Evolutionary conservation across 64 coral and sea anemone species (phyloP), one percentile per base, ranked within the genome.

Genomic region (Actinia tenebrosa): DNA sequence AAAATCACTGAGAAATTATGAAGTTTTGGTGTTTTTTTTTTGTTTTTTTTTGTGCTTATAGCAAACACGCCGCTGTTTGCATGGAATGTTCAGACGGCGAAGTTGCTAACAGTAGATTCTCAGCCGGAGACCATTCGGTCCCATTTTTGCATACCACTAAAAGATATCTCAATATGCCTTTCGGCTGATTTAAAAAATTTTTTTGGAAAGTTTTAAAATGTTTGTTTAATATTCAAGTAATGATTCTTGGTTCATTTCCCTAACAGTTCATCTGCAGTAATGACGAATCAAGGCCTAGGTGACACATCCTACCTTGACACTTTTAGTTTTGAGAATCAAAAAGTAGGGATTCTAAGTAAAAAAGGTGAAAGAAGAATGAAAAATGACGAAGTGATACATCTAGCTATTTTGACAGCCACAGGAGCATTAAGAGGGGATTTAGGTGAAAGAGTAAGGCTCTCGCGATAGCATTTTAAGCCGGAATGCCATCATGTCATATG

Each of bases 401-500:
- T 43, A 30, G 69, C 10, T 15, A 42, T 75, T 75, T 75, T 75
- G 69, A 75, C 69, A 75, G 69, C 42, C 69, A 10, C 13, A 42
- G 69, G 69, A 26, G 25, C 20, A 75, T 43, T 75, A 75, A 75
- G n/a, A 58, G 69, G 26, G 69, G 69, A 75, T 75, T 75, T 75
- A 42, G 7, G 10, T 75, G 69, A 75, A 75, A 42, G 26, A 30
- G 25, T 75, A 42, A 75, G 26, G 69, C 69, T 42, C 69, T 75
- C 25, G 69, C 26, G 69, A 75, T 75, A 75, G 69, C 69, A 75
- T 75, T 8, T 75, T 75, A 75, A 75, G 69, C 69, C 69, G 69
- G 69, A 75, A 75, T 75, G 69, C 27, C 69, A 75, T 75, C 69
- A 75, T 75, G 69, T 75, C 69, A 75, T 15, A 75, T 75, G 25